A percentile compares a stretch with the other conserved stretches of the same genome.
phyloP scores from a whole-genome alignment of 2,888 invertebrate species.

The Malthinus flaveolus region DNA sequence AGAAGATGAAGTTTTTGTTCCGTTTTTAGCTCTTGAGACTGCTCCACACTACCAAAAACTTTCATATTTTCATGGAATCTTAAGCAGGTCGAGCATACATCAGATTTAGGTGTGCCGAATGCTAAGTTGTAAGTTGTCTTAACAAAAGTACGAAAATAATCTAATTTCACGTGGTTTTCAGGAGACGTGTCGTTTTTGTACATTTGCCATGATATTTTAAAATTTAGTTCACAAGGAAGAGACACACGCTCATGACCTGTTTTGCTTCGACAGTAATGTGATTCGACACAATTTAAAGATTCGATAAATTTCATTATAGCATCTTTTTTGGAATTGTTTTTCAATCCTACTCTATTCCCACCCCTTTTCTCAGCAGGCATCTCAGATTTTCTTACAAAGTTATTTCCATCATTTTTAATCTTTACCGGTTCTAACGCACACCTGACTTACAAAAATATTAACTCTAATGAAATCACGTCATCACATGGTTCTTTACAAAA shows the following conservation, averaged over 20 bases:
- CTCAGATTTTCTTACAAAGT: neutral
- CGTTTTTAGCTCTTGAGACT: neutral
- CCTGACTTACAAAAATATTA: neutral
- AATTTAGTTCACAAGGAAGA: neutral
- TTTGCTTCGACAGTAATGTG: neutral
- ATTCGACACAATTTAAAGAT: neutral
- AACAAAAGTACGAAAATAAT: neutral
- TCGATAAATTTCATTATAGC: neutral
- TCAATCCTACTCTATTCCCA: neutral
- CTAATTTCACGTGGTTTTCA: neutral
- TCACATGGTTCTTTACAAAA: neutral
- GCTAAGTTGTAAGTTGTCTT: neutral
- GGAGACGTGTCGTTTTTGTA: too few relatives aligned
- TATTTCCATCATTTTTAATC: neutral
- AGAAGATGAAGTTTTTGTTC: conserved; percentile 1
- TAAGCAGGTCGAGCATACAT: neutral
- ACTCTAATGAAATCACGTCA: neutral
- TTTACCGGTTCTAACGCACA: neutral
- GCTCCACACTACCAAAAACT: neutral
- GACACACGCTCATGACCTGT: neutral
- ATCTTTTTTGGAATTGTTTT: neutral
- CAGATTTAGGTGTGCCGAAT: neutral
- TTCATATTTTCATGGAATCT: neutral
- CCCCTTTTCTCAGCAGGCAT: neutral
- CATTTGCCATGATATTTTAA: too few relatives aligned